Conservation (phyloP, 2,797 vertebrate genomes). For the Astyanax mexicanus region DNA sequence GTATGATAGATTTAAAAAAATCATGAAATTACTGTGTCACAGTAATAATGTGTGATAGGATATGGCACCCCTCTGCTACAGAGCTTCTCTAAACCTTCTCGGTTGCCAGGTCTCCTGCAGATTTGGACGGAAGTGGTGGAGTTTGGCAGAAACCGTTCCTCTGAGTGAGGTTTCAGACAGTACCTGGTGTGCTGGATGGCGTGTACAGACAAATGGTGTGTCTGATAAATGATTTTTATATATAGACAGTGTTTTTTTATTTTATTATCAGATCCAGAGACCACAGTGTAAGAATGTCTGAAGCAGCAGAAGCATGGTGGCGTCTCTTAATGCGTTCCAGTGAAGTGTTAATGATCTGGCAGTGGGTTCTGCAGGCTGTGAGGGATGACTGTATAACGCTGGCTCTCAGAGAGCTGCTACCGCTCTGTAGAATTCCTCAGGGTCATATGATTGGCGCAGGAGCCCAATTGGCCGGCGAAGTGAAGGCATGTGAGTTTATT, state of each 20-base stretch:
- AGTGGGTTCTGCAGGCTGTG: slow-evolving; percentile 12
- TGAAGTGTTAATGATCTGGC: slow-evolving; percentile 3
- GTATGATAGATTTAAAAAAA: too few species aligned
- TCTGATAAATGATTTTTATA: too few species aligned
- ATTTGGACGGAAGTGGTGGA: not conserved
- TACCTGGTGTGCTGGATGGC: not conserved
- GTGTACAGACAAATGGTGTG: too few species aligned
- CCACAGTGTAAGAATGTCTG: not conserved
- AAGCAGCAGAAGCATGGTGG: not conserved
- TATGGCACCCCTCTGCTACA: too few species aligned
- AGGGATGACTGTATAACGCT: not conserved
- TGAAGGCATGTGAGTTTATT: slow-evolving; percentile 79
- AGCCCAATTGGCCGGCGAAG: slow-evolving; percentile 66
- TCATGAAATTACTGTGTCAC: too few species aligned
- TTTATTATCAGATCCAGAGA: not conserved
- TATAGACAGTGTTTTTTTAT: not conserved
- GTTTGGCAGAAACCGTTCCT: not conserved
- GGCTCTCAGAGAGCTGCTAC: slow-evolving; percentile 54
- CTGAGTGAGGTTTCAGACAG: not conserved
- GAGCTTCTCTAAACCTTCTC: not conserved
- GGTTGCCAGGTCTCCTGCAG: not conserved
- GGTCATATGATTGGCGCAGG: slow-evolving; percentile 73
- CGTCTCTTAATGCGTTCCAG: not conserved
- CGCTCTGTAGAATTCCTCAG: slow-evolving; percentile 41
- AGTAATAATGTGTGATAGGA: too few species aligned